phyloP scores from a whole-genome alignment of 2,888 invertebrate species.

The Tetragonula carbonaria region DNA sequence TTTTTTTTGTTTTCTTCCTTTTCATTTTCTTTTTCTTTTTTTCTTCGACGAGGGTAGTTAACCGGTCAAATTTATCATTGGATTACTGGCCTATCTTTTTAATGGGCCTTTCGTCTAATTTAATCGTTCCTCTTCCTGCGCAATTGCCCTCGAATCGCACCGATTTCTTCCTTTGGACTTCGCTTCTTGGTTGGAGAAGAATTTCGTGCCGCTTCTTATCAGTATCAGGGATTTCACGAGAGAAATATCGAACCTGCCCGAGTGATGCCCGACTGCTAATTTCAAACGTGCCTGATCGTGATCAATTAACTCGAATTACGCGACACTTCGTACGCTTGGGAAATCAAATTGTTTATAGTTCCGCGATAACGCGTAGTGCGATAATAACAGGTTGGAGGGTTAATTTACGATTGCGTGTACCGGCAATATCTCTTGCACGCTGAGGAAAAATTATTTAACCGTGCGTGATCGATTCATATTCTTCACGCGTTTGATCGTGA shows the following conservation, averaged over 20 bases:
- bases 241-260: not conserved
- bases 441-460: not conserved
- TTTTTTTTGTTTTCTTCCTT: not conserved
- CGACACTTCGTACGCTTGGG: not conserved
- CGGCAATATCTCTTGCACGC: not conserved
- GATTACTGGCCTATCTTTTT: conserved; percentile 36
- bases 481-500: not conserved
- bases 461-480: not conserved
- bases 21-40: not conserved
- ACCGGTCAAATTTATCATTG: conserved; percentile 50
- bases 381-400: not conserved
- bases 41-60: not conserved
- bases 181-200: no score
- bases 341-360: not conserved
- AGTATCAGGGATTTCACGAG: not conserved
- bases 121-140: conserved; percentile 11
- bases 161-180: not conserved
- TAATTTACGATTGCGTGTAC: not conserved
- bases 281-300: no score
- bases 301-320: no score
- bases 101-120: conserved; percentile 32
- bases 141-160: conserved; percentile 1
- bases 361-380: not conserved
- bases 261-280: not conserved
- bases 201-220: not conserved